These are phyloP conservation scores for Scaptomyza cyrtandrae DNA, from an alignment of 2,888 invertebrate species.

Conservation along the genomic window DNA sequence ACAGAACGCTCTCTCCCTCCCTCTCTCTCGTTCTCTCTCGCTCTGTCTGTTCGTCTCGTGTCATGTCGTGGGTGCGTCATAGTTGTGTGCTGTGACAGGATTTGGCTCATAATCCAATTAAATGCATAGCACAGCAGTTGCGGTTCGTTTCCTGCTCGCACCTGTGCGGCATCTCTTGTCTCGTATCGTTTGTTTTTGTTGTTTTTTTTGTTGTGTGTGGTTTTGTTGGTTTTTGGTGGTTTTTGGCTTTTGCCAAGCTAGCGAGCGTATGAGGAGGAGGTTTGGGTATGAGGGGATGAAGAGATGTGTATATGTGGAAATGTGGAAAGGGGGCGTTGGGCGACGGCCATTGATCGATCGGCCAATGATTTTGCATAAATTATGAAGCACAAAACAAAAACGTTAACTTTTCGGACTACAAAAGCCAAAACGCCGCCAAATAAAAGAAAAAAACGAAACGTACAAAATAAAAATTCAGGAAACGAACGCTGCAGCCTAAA, in stretches of 20 bases:
- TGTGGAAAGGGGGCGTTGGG: conserved; percentile 18
- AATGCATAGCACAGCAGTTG: conserved; percentile 59
- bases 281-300: not conserved
- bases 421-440: conserved; percentile 67
- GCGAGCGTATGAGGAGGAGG: conserved; percentile 31
- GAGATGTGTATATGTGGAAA: not conserved
- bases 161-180: conserved; percentile 67
- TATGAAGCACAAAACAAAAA: conserved; percentile 57
- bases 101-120: conserved; percentile 77
- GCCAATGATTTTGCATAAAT: conserved; percentile 80
- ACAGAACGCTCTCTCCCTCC: conserved; percentile 24
- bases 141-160: conserved; percentile 69
- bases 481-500: conserved; percentile 4
- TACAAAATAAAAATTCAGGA: conserved; percentile 51
- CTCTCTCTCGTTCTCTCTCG: conserved; percentile 27
- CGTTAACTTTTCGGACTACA: conserved; percentile 60
- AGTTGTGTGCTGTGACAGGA: conserved; percentile 72
- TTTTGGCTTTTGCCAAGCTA: conserved; percentile 36
- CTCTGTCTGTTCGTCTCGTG: conserved; percentile 26
- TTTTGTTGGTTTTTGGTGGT: conserved; percentile 15
- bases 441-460: conserved; percentile 22
- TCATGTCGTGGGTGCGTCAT: conserved; percentile 56
- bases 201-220: not conserved
- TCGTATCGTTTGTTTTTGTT: conserved; percentile 3
- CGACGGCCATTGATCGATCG: conserved; percentile 72